Evolutionary conservation across 2,113 vertebrate species (phyloP), one percentile per base, ranked within the genome.

Genomic region (Gasterosteus aculeatus): DNA sequence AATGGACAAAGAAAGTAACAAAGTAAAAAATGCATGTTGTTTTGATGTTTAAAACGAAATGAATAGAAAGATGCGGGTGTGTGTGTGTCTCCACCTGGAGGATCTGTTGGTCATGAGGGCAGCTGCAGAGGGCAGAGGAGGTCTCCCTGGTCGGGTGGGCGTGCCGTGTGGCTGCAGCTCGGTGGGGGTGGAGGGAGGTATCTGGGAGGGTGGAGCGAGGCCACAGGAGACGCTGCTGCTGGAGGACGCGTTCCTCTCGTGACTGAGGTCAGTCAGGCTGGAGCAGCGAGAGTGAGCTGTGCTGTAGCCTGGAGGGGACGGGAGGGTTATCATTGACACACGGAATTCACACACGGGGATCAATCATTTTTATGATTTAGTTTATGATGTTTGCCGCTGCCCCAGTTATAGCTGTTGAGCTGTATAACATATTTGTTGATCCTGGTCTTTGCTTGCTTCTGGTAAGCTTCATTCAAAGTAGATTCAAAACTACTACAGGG

Each of bases 201-300:
- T 75, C 59, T 70, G 85, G 15, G 65, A 26, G 14, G 70, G 26
- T 38, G 85, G 86, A 22, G 46, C 31, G 0, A 56, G 18, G 1
- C 79, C 77, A 0, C 77, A 87, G 22, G 90, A 89, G 26, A 61
- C 8, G 3, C 81, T 75, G 70, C 85, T 90, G 77, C 90, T 86
- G 67, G 77, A 83, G 9, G 88, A 91, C 39, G 86, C 11, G 19
- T 86, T 88, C 53, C 88, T 77, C 0, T 87, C 83, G 68, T 85
- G 86, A 69, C 81, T 72, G 66, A 91, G 87, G 80, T 91, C 88
- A 0, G 68, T 90, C 75, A 90, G 68, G 73, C 90, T 91, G 77
- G 90, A 91, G 60, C 85, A 87, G 68, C 85, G 86, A 35, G 88
- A 90, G 70, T 86, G 85, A 53, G 86, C 75, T 0, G 90, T 82